These are phyloP conservation scores for Melanotus villosus DNA, from an alignment of 2,888 invertebrate genomes.

Conservation along the genomic window DNA sequence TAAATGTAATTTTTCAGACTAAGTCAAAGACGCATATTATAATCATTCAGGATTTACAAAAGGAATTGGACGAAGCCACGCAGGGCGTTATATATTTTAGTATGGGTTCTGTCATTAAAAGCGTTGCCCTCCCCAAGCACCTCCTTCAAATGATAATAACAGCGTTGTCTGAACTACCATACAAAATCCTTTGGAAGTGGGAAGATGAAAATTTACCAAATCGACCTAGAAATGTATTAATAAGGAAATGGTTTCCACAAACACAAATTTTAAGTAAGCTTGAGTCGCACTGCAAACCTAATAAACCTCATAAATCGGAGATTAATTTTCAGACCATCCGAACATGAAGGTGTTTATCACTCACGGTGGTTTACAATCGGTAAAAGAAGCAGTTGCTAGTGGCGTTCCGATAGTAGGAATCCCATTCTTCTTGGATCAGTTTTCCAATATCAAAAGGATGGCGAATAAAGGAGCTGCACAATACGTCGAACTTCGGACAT, in stretches of 20 bases:
- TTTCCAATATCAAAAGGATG: conserved; percentile 51
- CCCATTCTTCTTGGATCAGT: conserved; percentile 56
- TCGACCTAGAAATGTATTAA: conserved; percentile 64
- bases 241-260: conserved; percentile 69
- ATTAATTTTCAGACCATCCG: conserved; percentile 40
- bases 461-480: conserved; percentile 51
- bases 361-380: conserved; percentile 53
- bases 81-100: conserved; percentile 66
- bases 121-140: conserved; percentile 61
- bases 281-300: background rate
- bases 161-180: conserved; percentile 64
- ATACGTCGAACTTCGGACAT: conserved; percentile 42
- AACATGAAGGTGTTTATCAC: conserved; percentile 53
- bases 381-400: conserved; percentile 53
- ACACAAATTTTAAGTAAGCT: conserved; percentile 67
- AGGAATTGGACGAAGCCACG: conserved; percentile 61
- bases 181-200: conserved; percentile 68
- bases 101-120: conserved; percentile 66
- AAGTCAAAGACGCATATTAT: too few species aligned
- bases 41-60: conserved; percentile 64
- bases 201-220: conserved; percentile 61
- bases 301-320: background rate
- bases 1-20: too few species aligned
- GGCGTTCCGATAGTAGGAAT: conserved; percentile 57
- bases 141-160: conserved; percentile 60